Base-by-base conservation (phyloP, 2,888 invertebrate genomes). In the Heteromurus nitidus region DNA sequence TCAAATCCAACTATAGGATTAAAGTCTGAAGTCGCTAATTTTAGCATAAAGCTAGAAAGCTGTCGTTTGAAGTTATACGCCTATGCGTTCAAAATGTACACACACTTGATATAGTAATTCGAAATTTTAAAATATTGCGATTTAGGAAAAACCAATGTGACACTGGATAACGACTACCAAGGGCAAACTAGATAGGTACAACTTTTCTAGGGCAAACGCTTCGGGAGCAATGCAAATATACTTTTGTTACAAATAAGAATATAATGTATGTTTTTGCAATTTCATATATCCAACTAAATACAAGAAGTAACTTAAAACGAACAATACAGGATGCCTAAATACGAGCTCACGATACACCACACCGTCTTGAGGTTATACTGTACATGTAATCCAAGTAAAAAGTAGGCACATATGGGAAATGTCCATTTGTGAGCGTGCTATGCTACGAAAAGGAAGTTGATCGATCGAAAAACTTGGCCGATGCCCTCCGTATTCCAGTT, bases 401-500 rank as follows among this genome's bases (percentile, higher is more conserved):
- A 7, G 50, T 50, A 7, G 13, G 18, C 3, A 18, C 50, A 24
- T 24, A 22, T 22, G 22, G 24, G 22, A 55, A 58, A 28, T 62
- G 42, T 64, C 79, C 70, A 79, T 72, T 70, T 79, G 79, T 64
- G 47, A 47, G 5, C 16, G 47, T 70, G 62, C 60, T n/a, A 42
- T 44, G 47, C 20, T 22, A 65, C 65, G 72, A 79, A 79, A 55
- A 65, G 79, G 72, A 79, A 79, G 70, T 50, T 72, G 79, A 79
- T 79, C 79, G 79, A 79, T 79, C 79, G 79, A 62, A 79, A 72
- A 53, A 65, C 31, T 30, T 77, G 70, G 79, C 79, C 79, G 79
- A 79, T 79, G 79, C 65, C 70, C 79, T 79, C 79, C 79, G 79
- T 72, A 18, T 53, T 28, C 64, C 67, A 64, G 42, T 62, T 62